Evolutionary conservation across 2,888 invertebrate genomes (phyloP).

Genomic region (Fragum whitleyi): DNA sequence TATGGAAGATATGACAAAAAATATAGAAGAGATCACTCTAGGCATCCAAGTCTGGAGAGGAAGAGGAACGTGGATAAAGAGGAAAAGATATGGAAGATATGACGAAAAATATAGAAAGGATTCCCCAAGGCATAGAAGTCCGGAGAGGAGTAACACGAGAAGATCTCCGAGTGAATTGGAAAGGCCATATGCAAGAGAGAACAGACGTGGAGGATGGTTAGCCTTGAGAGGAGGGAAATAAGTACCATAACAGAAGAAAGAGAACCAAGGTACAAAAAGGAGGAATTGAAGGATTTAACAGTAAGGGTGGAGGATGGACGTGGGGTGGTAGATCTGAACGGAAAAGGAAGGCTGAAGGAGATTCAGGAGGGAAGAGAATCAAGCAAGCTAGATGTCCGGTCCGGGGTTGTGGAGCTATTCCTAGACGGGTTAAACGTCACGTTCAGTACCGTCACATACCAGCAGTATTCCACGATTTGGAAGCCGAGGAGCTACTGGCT

Average conservation of each 20-base stretch:
- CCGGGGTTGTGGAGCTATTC: constrained; percentile 4
- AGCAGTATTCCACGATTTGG: constrained; percentile 17
- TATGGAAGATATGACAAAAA: background rate
- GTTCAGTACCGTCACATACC: constrained; percentile 10
- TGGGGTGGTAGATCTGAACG: background rate
- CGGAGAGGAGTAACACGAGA: background rate
- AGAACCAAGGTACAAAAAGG: background rate
- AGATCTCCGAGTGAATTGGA: background rate
- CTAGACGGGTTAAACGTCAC: constrained; percentile 15
- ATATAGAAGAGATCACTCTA: background rate
- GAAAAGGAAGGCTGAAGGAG: constrained; percentile 2
- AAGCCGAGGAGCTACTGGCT: background rate
- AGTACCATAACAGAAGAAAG: background rate
- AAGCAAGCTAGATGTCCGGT: constrained; percentile 7
- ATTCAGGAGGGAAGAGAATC: background rate
- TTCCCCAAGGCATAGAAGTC: background rate
- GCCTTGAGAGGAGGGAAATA: background rate
- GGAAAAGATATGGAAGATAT: background rate
- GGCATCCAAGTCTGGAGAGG: constrained; percentile 1
- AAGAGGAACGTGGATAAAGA: background rate
- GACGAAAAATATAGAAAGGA: background rate
- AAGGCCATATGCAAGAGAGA: background rate
- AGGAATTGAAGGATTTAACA: background rate
- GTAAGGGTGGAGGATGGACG: background rate
- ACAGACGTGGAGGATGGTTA: background rate